phyloP scores from a whole-genome alignment of 2,113 vertebrate genomes.

The Ceuthmochares aereus region DNA sequence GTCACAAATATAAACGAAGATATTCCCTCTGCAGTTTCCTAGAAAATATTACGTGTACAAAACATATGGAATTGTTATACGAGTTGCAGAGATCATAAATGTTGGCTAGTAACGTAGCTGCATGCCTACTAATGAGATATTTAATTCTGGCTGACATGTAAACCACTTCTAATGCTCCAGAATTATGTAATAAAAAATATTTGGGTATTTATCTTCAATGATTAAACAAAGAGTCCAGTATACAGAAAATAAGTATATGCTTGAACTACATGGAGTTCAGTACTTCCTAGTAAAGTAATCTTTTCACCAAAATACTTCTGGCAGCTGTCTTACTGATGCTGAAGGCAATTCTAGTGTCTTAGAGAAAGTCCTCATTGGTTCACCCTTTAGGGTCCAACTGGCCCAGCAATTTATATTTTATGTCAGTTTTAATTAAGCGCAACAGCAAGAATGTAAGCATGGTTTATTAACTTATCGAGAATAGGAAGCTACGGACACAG shows the following conservation, averaged over 20 bases:
- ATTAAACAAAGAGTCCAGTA: neutral
- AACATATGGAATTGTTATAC: slow-evolving; percentile 58
- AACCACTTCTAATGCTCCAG: neutral
- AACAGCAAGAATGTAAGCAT: neutral
- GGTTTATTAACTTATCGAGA: neutral
- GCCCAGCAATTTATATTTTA: neutral
- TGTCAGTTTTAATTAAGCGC: slow-evolving; percentile 32
- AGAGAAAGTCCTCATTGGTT: neutral
- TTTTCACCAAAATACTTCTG: neutral
- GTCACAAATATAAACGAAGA: slow-evolving; percentile 42
- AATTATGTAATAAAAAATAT: slow-evolving; percentile 8
- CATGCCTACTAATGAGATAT: slow-evolving; percentile 49
- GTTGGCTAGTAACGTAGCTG: slow-evolving; percentile 70
- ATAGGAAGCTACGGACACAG: neutral
- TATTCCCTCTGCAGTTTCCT: slow-evolving; percentile 43
- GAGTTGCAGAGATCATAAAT: slow-evolving; percentile 64
- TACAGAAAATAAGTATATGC: slow-evolving; percentile 20
- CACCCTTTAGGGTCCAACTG: neutral
- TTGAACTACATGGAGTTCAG: neutral
- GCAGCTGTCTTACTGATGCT: neutral
- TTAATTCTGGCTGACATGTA: slow-evolving; percentile 29
- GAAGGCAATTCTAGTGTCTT: neutral
- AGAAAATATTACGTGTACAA: slow-evolving; percentile 34
- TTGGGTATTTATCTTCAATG: slow-evolving; percentile 42
- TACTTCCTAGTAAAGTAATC: neutral